Conservation (phyloP, 2,888 invertebrate genomes). For the Sarcophaga rosellei region DNA sequence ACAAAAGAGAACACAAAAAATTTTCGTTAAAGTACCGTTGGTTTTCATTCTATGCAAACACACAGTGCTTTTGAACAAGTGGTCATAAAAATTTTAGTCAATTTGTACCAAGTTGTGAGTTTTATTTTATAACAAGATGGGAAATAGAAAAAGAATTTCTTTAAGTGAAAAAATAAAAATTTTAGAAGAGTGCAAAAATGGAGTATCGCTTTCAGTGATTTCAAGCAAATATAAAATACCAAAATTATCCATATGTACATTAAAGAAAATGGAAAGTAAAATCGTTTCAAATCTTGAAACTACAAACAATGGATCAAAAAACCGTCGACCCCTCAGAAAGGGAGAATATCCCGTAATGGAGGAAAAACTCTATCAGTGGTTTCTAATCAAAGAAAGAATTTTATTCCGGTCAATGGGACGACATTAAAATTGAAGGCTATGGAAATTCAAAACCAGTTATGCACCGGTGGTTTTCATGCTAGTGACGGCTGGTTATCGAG, state of each 20-base stretch:
- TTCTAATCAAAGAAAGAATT: slow-evolving; percentile 9
- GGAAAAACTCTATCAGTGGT: slow-evolving; percentile 7
- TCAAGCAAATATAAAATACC: slow-evolving; percentile 7
- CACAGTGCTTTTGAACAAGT: too few relatives aligned
- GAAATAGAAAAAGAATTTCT: slow-evolving; percentile 14
- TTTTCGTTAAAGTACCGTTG: too few relatives aligned
- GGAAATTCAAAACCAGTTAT: slow-evolving; percentile 30
- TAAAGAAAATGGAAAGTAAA: slow-evolving; percentile 28
- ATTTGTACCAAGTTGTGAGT: too few relatives aligned
- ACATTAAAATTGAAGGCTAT: slow-evolving; percentile 30
- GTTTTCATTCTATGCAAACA: too few relatives aligned
- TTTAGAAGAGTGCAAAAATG: slow-evolving; percentile 14
- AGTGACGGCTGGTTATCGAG: slow-evolving; percentile 37
- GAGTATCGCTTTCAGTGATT: not conserved
- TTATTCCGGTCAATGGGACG: slow-evolving; percentile 17
- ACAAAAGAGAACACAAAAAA: too few relatives aligned
- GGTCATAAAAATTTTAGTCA: too few relatives aligned
- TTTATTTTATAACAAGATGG: not conserved
- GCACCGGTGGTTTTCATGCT: slow-evolving; percentile 32
- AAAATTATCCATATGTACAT: slow-evolving; percentile 20
- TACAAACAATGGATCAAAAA: slow-evolving; percentile 32
- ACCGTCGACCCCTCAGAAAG: slow-evolving; percentile 31
- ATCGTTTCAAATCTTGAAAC: slow-evolving; percentile 29
- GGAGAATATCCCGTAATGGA: slow-evolving; percentile 31
- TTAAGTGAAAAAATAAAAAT: slow-evolving; percentile 13